phyloP scores from a whole-genome alignment of 2,888 invertebrate species.

The Lacanobia wlatinum region DNA sequence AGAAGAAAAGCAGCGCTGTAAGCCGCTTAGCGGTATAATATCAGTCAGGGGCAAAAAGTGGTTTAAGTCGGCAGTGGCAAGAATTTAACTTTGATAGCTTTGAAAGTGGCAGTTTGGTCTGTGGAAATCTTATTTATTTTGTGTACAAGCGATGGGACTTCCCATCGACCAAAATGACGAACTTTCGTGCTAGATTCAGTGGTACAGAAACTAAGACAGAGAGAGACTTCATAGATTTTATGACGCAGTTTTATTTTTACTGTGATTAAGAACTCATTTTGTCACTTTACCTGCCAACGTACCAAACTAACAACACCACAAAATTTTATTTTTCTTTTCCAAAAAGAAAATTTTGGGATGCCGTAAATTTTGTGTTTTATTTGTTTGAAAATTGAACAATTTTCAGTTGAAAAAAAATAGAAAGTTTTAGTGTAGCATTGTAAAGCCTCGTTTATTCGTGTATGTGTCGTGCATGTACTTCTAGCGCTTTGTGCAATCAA shows the following conservation, averaged over 20 bases:
- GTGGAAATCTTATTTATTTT: too few relatives aligned
- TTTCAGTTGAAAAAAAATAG: not conserved
- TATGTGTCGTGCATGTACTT: slow-evolving; percentile 32
- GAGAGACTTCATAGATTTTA: too few relatives aligned
- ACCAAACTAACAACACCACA: not conserved
- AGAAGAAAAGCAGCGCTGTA: slow-evolving; percentile 37
- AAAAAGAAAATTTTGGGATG: not conserved
- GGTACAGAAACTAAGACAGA: too few relatives aligned
- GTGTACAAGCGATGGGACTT: too few relatives aligned
- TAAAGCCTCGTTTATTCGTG: slow-evolving; percentile 10
- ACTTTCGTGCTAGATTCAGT: too few relatives aligned
- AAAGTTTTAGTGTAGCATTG: not conserved
- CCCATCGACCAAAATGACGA: too few relatives aligned
- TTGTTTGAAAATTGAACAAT: slow-evolving; percentile 1
- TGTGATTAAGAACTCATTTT: not conserved
- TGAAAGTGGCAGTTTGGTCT: not conserved
- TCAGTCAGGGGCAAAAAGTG: slow-evolving; percentile 19
- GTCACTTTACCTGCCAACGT: not conserved
- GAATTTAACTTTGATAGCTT: not conserved
- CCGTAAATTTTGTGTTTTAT: not conserved
- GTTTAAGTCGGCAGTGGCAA: not conserved
- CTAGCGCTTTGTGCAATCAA: slow-evolving; percentile 60
- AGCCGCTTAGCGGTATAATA: slow-evolving; percentile 35
- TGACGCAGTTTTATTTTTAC: too few relatives aligned
- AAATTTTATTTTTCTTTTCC: not conserved